Evolutionary conservation across 1,140 invertebrate species (phyloP).

Genomic region (Caenorhabditis latens): DNA sequence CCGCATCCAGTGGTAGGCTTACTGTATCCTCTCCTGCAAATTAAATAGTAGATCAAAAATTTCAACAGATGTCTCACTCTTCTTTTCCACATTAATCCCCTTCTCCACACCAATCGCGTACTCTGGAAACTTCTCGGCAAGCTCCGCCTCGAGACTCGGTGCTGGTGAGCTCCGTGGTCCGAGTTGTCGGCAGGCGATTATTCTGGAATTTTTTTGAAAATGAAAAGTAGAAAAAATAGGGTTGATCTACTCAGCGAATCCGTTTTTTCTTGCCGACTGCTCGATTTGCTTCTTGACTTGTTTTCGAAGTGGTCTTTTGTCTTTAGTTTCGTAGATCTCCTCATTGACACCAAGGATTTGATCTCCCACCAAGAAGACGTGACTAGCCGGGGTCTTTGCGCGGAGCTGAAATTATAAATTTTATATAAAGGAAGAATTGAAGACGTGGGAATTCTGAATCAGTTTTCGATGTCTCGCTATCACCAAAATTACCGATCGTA

Average conservation of each 20-base stretch:
- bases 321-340: not conserved
- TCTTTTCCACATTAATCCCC: not conserved
- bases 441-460: too few relatives aligned
- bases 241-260: not conserved
- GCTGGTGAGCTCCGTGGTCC: not conserved
- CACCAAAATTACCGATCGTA: too few relatives aligned
- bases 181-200: not conserved
- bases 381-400: not conserved
- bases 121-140: not conserved
- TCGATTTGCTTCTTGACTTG: not conserved
- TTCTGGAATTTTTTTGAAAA: constrained; percentile 3
- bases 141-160: not conserved
- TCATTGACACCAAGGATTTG: constrained; percentile 17
- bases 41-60: not conserved
- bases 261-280: not conserved
- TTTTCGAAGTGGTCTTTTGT: not conserved
- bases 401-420: not conserved
- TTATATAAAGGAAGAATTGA: not conserved
- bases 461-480: too few relatives aligned
- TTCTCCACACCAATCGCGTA: constrained; percentile 32
- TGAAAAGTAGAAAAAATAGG: not conserved
- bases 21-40: not conserved
- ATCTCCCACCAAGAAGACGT: not conserved
- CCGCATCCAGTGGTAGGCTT: not conserved
- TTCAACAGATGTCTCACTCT: not conserved